Evolutionary conservation across 1,140 invertebrate genomes (phyloP).

Genomic region (Drosophila sp.): DNA sequence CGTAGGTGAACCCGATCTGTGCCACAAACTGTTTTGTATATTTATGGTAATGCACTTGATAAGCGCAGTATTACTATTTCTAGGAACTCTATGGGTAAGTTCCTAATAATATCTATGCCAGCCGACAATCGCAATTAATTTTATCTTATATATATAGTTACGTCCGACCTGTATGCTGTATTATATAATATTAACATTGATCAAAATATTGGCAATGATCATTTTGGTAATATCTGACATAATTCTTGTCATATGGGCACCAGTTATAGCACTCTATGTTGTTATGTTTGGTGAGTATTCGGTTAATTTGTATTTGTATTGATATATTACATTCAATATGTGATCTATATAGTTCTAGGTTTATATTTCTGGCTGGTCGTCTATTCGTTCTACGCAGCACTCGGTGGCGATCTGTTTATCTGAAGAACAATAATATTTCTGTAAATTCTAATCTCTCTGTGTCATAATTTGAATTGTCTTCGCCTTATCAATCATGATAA

Average conservation of each 20-base stretch:
- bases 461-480: constrained; percentile 12
- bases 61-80: constrained; percentile 29
- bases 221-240: constrained; percentile 55
- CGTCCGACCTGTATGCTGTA: constrained; percentile 48
- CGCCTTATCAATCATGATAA: constrained; percentile 46
- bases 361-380: constrained; percentile 62
- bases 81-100: constrained; percentile 44
- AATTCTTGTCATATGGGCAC: constrained; percentile 49
- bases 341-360: constrained; percentile 23
- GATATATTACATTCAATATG: background rate
- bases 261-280: constrained; percentile 32
- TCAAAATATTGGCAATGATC: constrained; percentile 42
- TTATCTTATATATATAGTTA: constrained; percentile 30
- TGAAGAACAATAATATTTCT: constrained; percentile 8
- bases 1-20: constrained; percentile 52
- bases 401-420: constrained; percentile 59
- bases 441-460: constrained; percentile 33
- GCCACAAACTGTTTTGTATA: constrained; percentile 42
- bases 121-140: background rate
- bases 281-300: constrained; percentile 49
- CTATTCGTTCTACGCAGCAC: constrained; percentile 69
- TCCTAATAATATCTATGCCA: background rate
- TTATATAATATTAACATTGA: constrained; percentile 45
- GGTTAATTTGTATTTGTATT: background rate
- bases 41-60: constrained; percentile 55